Conservation (phyloP, 2,113 vertebrate species). For the Alces alces region DNA sequence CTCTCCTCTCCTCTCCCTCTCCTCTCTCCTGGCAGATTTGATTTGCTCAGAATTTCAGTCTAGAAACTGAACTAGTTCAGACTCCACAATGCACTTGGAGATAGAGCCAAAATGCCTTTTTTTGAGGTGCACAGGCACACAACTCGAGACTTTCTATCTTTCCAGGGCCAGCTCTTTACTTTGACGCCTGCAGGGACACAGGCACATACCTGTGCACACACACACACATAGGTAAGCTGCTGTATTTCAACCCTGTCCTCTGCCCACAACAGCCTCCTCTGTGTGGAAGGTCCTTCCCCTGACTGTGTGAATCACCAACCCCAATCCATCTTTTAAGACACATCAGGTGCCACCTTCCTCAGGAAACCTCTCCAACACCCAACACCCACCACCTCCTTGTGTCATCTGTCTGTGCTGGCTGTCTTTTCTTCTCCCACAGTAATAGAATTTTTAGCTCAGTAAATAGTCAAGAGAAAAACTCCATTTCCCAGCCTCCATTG, state of each 20-base stretch:
- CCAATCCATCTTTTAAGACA: not conserved
- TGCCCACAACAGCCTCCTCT: not conserved
- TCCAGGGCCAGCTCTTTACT: not conserved
- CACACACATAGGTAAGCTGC: fast-evolving
- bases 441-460: not conserved
- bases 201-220: not conserved
- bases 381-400: not conserved
- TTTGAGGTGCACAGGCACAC: not conserved
- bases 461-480: not conserved
- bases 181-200: no score
- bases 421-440: not conserved
- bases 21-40: not conserved
- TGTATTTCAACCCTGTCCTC: not conserved
- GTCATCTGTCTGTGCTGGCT: not conserved
- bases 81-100: not conserved
- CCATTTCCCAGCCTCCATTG: not conserved
- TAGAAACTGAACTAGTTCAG: not conserved
- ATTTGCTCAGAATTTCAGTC: not conserved
- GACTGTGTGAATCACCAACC: not conserved
- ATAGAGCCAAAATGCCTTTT: not conserved
- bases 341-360: not conserved
- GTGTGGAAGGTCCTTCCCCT: not conserved
- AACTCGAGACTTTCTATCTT: not conserved
- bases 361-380: not conserved
- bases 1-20: not conserved